Percentiles rank a stretch among this genome's conserved stretches.
Evolutionary conservation across 1,140 invertebrate species (phyloP).

Genomic region (Meloidogyne hapla): DNA sequence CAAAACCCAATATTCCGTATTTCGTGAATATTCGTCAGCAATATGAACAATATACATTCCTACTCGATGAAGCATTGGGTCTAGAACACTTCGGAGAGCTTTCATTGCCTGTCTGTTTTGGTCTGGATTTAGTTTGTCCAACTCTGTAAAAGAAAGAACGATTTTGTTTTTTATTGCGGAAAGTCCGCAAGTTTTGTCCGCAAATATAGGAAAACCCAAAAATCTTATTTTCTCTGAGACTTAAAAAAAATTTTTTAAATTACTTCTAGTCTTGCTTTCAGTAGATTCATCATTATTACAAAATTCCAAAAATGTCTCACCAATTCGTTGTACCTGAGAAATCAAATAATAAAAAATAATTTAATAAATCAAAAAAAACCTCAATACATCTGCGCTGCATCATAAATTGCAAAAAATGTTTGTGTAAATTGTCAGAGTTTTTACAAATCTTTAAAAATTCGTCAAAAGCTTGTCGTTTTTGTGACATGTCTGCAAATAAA

Average conservation of each 20-base stretch:
- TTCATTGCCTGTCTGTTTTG: constrained; percentile 15
- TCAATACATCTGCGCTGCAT: constrained; percentile 20
- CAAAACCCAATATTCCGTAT: constrained; percentile 22
- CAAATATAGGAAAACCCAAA: background rate
- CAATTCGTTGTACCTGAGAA: constrained; percentile 14
- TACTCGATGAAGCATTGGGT: constrained; percentile 17
- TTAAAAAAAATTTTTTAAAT: constrained; percentile 8
- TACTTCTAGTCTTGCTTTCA: background rate
- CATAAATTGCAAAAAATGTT: constrained; percentile 22
- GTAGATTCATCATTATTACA: background rate
- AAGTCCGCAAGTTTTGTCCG: too few relatives aligned
- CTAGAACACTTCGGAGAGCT: constrained; percentile 9
- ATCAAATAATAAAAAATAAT: background rate
- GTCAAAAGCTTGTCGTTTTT: background rate
- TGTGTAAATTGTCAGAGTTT: background rate
- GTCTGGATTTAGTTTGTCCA: background rate
- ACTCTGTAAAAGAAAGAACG: background rate
- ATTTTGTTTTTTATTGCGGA: too few relatives aligned
- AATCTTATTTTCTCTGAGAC: background rate
- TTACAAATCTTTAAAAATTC: background rate
- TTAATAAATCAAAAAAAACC: constrained; percentile 9
- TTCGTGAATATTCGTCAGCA: constrained; percentile 22
- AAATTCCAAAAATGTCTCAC: constrained; percentile 26
- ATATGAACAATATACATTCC: constrained; percentile 22
- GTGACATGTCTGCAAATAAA: background rate